phyloP scores from a whole-genome alignment of 37 sponge, comb jelly and placozoan species.

The Bolinopsis microptera region DNA sequence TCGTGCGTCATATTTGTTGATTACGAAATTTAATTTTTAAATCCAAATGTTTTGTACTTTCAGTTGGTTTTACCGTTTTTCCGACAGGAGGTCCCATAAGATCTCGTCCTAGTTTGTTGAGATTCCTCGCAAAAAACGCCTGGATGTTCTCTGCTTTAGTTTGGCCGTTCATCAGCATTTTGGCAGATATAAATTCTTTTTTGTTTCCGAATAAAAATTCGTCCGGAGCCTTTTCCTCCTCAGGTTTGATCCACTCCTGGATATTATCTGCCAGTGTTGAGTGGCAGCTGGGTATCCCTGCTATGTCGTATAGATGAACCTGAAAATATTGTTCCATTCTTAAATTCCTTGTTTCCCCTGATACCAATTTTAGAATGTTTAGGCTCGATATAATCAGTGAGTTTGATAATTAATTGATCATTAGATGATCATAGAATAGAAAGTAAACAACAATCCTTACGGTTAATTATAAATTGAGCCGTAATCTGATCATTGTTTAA shows the following conservation, averaged over 20 bases:
- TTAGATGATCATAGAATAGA: no score
- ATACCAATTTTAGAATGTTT: no score
- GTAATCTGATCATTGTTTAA: no score
- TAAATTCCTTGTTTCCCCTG: no score
- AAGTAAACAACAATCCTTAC: no score
- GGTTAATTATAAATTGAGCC: no score
- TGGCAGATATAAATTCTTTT: constrained; percentile 55
- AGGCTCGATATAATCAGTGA: no score
- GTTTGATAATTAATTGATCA: no score
- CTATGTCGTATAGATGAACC: constrained; percentile 48
- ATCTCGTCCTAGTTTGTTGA: constrained; percentile 62
- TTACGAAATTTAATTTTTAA: no score
- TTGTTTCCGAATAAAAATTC: constrained; percentile 44
- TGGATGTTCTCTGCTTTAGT: constrained; percentile 39
- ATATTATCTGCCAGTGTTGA: constrained; percentile 44
- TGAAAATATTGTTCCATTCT: no score
- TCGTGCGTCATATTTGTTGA: no score
- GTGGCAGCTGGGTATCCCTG: constrained; percentile 6
- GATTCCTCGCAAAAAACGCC: constrained; percentile 56
- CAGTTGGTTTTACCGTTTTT: constrained; percentile 65
- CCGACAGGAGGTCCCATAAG: constrained; percentile 49
- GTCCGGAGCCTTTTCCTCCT: neutral
- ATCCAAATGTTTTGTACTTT: no score
- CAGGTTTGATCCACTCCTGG: constrained; percentile 60
- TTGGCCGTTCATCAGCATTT: constrained; percentile 58